A percentile compares a stretch with the other conserved stretches of the same genome.
Conservation (phyloP, 2,113 vertebrate species). For the Corythoichthys haematopterus region DNA sequence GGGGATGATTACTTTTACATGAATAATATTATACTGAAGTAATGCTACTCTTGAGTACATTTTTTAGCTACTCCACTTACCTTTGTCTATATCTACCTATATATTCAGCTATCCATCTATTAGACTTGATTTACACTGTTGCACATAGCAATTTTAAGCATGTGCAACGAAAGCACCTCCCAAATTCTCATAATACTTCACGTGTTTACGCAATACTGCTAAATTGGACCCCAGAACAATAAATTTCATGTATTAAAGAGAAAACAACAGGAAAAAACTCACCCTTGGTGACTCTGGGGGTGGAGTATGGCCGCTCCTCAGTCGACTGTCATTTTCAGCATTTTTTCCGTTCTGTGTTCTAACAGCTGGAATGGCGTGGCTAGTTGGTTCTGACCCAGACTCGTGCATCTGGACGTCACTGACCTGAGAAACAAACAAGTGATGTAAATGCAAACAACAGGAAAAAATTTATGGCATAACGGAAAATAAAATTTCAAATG, state of each 20-base stretch:
- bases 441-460: slow-evolving; percentile 9
- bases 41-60: no score
- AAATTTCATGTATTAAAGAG: slow-evolving; percentile 1
- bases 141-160: no score
- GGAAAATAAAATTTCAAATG: slow-evolving; percentile 1
- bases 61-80: no score
- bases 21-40: no score
- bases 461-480: not conserved
- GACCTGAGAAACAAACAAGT: slow-evolving; percentile 47
- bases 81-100: no score
- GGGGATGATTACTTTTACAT: no score
- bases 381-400: slow-evolving; percentile 72
- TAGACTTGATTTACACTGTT: no score
- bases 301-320: slow-evolving; percentile 59
- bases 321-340: slow-evolving; percentile 59
- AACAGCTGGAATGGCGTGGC: slow-evolving; percentile 63
- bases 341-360: slow-evolving; percentile 57
- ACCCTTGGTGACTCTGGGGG: slow-evolving; percentile 59
- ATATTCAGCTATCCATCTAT: no score
- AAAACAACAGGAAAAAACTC: slow-evolving; percentile 33
- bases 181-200: not conserved
- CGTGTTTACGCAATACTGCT: not conserved
- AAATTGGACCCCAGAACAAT: not conserved
- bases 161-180: not conserved
- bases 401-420: slow-evolving; percentile 74